A percentile compares a stretch with the other conserved stretches of the same genome.
phyloP scores from a whole-genome alignment of 2,113 vertebrate species.

The Nanger granti region DNA sequence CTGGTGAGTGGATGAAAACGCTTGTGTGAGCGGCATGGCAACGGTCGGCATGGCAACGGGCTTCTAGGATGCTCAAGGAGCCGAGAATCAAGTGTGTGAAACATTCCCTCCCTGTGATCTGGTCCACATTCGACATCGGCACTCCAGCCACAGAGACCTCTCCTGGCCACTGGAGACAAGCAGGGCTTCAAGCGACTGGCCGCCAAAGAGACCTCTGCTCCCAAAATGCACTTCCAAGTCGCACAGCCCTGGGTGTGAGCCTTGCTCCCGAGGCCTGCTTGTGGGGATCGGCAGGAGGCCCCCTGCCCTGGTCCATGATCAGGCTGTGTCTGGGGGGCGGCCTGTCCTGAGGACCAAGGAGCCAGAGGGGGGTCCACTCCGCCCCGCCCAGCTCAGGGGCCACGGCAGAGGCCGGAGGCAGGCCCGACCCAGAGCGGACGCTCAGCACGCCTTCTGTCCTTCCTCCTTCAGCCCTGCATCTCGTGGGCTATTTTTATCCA shows the following conservation, averaged over 20 bases:
- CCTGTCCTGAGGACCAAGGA: neutral
- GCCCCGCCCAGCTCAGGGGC: rapidly evolving
- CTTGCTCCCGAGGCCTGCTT: neutral
- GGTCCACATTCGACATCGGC: neutral
- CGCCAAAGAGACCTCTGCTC: neutral
- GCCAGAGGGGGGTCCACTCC: rapidly evolving
- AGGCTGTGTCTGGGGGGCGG: neutral
- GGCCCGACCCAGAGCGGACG: neutral
- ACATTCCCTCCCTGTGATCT: neutral
- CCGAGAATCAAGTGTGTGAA: neutral
- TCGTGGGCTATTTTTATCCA: conserved; percentile 74
- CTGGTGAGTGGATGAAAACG: neutral
- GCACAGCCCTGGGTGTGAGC: neutral
- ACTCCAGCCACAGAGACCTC: neutral
- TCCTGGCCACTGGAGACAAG: neutral
- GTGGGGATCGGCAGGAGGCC: too few relatives aligned
- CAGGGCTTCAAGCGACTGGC: neutral
- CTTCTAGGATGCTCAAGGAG: conserved; percentile 12
- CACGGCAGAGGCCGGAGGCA: neutral
- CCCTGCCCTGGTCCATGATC: neutral
- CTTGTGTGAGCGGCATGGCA: neutral
- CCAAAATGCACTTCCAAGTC: neutral
- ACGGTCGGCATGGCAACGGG: conserved; percentile 57
- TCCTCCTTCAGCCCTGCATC: conserved; percentile 29
- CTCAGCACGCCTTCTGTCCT: neutral